These are phyloP conservation scores for Drosophila peninsularis DNA, from an alignment of 2,888 invertebrate genomes.

Conservation along the genomic window DNA sequence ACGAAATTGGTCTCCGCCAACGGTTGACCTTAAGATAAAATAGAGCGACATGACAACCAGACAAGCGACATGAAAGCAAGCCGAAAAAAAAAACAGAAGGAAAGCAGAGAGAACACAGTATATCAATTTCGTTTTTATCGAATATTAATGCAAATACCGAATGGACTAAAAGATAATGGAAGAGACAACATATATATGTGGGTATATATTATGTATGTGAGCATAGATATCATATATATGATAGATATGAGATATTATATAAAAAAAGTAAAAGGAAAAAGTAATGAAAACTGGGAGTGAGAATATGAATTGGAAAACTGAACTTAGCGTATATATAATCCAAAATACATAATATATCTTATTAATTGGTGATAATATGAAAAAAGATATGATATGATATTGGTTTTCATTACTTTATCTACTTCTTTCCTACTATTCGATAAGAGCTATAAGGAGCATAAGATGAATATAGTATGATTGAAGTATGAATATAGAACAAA, in stretches of 20 bases:
- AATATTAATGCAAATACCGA: constrained; percentile 1
- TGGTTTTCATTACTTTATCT: too few relatives aligned
- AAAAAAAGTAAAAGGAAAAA: not conserved
- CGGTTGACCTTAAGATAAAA: constrained; percentile 43
- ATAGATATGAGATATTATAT: not conserved
- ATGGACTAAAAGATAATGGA: not conserved
- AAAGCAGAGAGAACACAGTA: not conserved
- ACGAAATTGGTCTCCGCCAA: constrained; percentile 15
- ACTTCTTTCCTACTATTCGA: too few relatives aligned
- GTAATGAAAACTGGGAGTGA: not conserved
- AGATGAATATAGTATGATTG: too few relatives aligned
- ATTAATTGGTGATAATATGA: too few relatives aligned
- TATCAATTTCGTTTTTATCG: constrained; percentile 7
- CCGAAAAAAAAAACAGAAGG: not conserved
- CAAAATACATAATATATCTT: too few relatives aligned
- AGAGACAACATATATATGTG: not conserved
- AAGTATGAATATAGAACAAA: too few relatives aligned
- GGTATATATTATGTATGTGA: not conserved
- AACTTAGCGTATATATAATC: too few relatives aligned
- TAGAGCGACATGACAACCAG: constrained; percentile 8
- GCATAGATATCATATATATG: not conserved
- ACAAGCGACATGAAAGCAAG: constrained; percentile 1
- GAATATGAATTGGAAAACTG: not conserved
- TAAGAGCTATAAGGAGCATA: too few relatives aligned
- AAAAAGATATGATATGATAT: too few relatives aligned